These are phyloP conservation scores for Pyxicephalus adspersus DNA, from an alignment of 2,113 vertebrate genomes.

Conservation along the genomic window DNA sequence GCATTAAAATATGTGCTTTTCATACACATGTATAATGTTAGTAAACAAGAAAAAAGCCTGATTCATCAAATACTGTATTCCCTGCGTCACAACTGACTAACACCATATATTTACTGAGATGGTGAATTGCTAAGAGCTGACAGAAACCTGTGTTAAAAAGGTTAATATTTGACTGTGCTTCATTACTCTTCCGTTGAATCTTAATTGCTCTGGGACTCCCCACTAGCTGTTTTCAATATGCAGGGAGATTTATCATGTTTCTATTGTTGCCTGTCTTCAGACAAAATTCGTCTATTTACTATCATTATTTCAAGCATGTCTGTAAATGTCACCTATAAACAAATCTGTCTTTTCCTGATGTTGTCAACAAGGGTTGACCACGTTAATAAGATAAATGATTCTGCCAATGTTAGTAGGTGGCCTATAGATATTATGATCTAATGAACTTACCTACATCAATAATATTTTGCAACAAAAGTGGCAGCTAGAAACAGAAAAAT, in stretches of 20 bases:
- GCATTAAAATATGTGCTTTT: background rate
- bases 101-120: background rate
- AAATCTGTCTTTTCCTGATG: background rate
- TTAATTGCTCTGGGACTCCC: constrained; percentile 18
- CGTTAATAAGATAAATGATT: no score
- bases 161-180: constrained; percentile 5
- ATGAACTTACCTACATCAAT: no score
- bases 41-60: background rate
- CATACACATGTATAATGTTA: background rate
- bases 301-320: background rate
- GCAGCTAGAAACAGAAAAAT: no score
- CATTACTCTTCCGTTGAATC: constrained; percentile 15
- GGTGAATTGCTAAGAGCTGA: background rate
- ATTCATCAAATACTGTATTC: background rate
- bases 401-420: no score
- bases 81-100: background rate
- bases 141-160: constrained; percentile 5
- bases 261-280: background rate
- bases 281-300: background rate
- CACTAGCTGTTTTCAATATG: background rate
- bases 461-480: no score
- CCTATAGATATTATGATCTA: no score
- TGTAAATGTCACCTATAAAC: constrained; percentile 1
- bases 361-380: no score
- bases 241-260: constrained; percentile 13